Conservation (phyloP, 2,888 invertebrate genomes). For the Cataglyphis albicans region DNA sequence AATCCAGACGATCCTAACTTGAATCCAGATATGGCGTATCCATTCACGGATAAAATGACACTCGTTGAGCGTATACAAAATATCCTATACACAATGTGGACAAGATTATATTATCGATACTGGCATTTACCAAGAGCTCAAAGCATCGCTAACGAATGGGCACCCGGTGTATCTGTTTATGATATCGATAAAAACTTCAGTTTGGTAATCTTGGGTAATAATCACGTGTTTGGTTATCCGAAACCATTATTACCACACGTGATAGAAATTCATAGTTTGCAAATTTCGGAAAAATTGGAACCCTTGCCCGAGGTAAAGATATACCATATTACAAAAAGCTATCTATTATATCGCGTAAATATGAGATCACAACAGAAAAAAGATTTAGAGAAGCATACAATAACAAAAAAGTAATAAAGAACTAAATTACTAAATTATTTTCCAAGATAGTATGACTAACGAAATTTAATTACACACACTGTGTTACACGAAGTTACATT, state of each 20-base stretch:
- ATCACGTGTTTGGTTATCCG: slow-evolving; percentile 82
- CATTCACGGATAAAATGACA: slow-evolving; percentile 80
- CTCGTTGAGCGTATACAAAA: slow-evolving; percentile 78
- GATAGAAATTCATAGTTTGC: slow-evolving; percentile 82
- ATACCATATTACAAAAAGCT: neutral
- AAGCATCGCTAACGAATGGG: slow-evolving; percentile 77
- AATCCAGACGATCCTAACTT: slow-evolving; percentile 82
- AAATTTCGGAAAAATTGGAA: slow-evolving; percentile 74
- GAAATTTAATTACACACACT: neutral
- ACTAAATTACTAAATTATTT: neutral
- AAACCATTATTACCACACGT: slow-evolving; percentile 82
- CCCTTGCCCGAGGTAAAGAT: slow-evolving; percentile 74
- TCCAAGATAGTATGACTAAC: neutral
- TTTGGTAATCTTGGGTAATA: slow-evolving; percentile 81
- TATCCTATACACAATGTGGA: slow-evolving; percentile 79
- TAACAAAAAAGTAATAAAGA: neutral
- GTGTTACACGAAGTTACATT: neutral
- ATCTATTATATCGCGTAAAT: neutral
- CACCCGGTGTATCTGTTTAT: slow-evolving; percentile 73
- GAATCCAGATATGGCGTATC: slow-evolving; percentile 83
- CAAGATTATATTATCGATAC: slow-evolving; percentile 80
- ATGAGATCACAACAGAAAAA: neutral
- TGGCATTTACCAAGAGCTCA: slow-evolving; percentile 80
- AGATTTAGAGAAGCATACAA: neutral
- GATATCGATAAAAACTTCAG: slow-evolving; percentile 82